Conservation (phyloP, 2,113 vertebrate genomes). For the Prunella fulvescens region DNA sequence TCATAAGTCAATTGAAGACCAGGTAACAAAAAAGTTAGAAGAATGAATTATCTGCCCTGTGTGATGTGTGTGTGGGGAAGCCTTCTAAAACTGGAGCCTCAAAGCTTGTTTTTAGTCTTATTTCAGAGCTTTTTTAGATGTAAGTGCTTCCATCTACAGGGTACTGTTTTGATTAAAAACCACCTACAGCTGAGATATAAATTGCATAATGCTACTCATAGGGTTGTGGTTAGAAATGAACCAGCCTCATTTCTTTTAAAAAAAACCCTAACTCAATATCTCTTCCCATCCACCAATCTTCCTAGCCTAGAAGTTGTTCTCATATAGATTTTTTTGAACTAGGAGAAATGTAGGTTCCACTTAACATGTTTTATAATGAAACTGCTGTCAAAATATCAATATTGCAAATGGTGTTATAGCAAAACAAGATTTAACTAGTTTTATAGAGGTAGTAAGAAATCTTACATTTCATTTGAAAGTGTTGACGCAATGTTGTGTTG, state of each 20-base stretch:
- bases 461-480: neutral
- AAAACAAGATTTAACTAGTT: neutral
- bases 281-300: rapidly evolving
- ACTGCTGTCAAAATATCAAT: neutral
- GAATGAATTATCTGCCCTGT: neutral
- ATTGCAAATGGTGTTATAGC: neutral
- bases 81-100: neutral
- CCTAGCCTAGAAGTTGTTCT: neutral
- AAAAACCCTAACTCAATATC: neutral
- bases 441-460: neutral
- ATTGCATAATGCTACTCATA: neutral
- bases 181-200: neutral
- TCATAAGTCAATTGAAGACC: slow-evolving; percentile 98
- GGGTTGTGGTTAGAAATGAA: neutral
- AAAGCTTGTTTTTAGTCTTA: neutral
- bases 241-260: neutral
- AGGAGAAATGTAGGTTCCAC: neutral
- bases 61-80: neutral
- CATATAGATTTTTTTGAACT: neutral
- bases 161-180: neutral
- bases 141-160: neutral
- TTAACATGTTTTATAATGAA: neutral
- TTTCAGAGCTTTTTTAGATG: neutral
- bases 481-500: neutral
- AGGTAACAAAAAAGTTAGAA: slow-evolving; percentile 71